These are phyloP conservation scores for Salvelinus namaycush DNA, from an alignment of 2,113 vertebrate genomes.

Conservation along the genomic window DNA sequence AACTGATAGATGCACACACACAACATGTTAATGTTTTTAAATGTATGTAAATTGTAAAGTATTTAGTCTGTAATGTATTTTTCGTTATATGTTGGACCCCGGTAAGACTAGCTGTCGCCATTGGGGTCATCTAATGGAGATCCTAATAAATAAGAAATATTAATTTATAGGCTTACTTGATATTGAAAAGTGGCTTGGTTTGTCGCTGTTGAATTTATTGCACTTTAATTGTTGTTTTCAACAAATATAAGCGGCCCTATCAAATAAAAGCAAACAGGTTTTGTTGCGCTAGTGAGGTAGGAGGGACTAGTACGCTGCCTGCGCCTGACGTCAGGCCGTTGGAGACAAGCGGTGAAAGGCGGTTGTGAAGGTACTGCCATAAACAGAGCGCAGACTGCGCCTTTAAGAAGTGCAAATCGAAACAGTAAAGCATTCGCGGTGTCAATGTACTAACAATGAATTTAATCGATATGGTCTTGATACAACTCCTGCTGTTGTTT, in stretches of 20 bases:
- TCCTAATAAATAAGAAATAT: no score
- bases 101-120: no score
- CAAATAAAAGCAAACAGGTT: neutral
- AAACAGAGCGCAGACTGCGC: slow-evolving; percentile 54
- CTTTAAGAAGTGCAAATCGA: slow-evolving; percentile 61
- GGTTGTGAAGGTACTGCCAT: slow-evolving; percentile 39
- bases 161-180: no score
- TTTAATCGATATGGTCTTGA: slow-evolving; percentile 63
- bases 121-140: no score
- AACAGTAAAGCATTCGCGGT: slow-evolving; percentile 45
- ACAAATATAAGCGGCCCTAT: neutral
- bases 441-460: slow-evolving; percentile 45
- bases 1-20: no score
- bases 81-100: no score
- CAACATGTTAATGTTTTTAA: no score
- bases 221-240: neutral
- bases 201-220: neutral
- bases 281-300: slow-evolving; percentile 26
- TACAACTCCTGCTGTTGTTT: slow-evolving; percentile 58
- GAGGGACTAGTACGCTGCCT: slow-evolving; percentile 35
- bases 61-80: no score
- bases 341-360: slow-evolving; percentile 37
- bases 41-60: no score
- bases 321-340: slow-evolving; percentile 47
- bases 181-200: no score